Conservation (phyloP, 2,888 invertebrate species). For the Lasioglossum vierecki region DNA sequence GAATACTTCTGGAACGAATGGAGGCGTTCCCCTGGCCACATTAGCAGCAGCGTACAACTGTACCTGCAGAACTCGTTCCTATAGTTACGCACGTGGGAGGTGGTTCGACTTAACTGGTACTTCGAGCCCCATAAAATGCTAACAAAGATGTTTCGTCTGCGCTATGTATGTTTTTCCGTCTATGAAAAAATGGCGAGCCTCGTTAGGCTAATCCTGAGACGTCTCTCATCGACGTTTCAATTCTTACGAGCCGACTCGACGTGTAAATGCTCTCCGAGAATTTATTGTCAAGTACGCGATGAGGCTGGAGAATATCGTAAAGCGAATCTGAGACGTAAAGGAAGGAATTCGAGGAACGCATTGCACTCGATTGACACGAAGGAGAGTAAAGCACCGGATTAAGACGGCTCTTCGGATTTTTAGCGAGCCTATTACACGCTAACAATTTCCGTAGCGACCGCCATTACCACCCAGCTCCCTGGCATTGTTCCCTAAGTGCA, state of each 20-base stretch:
- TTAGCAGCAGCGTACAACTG: conserved; percentile 12
- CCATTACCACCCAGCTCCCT: neutral
- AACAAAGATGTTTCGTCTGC: conserved; percentile 4
- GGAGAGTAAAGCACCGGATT: neutral
- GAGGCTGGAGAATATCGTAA: neutral
- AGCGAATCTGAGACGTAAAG: neutral
- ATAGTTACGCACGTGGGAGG: conserved; percentile 9
- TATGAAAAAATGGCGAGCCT: neutral
- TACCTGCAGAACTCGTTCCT: neutral
- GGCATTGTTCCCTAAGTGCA: conserved; percentile 11
- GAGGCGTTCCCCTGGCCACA: neutral
- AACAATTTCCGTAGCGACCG: neutral
- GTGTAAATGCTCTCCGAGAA: too few relatives aligned
- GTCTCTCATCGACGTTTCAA: neutral
- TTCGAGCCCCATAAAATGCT: neutral
- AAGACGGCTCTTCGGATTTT: neutral
- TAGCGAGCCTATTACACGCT: conserved; percentile 5
- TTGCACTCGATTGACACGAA: neutral
- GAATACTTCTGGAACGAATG: conserved; percentile 19
- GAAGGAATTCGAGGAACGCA: neutral
- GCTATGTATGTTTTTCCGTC: neutral
- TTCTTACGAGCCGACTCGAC: too few relatives aligned
- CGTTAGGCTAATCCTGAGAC: neutral
- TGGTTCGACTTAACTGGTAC: conserved; percentile 4
- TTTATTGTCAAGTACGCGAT: too few relatives aligned